phyloP scores from a whole-genome alignment of 1,140 invertebrate genomes.

The Amyelois transitella region DNA sequence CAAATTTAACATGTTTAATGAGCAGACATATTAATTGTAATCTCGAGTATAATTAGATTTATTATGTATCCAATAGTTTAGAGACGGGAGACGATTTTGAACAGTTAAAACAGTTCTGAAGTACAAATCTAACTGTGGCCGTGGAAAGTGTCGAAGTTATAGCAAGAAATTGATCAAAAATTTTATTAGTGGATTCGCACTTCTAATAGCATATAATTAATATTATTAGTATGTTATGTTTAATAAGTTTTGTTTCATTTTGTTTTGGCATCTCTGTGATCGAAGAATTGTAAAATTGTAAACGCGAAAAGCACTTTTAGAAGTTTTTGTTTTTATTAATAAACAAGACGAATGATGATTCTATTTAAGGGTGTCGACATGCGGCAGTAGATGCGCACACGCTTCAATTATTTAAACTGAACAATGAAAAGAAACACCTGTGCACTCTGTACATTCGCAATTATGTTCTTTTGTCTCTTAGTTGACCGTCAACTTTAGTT shows the following conservation, averaged over 20 bases:
- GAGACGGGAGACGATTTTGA: conserved; percentile 16
- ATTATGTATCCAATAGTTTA: conserved; percentile 45
- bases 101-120: conserved; percentile 30
- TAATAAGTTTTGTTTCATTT: no score
- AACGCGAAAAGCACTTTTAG: no score
- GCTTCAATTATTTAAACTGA: conserved; percentile 19
- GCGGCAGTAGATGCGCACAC: background rate
- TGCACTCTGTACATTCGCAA: conserved; percentile 32
- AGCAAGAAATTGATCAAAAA: no score
- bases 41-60: conserved; percentile 48
- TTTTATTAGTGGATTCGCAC: no score
- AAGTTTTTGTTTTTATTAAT: no score
- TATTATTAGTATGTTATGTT: no score
- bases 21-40: conserved; percentile 18
- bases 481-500: conserved; percentile 12
- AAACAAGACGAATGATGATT: background rate
- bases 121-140: conserved; percentile 29
- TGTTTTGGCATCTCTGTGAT: no score
- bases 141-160: background rate
- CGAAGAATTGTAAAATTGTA: no score
- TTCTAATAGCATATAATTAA: no score
- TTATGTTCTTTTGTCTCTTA: conserved; percentile 32
- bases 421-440: conserved; percentile 27
- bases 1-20: conserved; percentile 34
- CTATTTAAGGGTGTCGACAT: background rate